These are phyloP conservation scores for Montipora foliosa DNA, from an alignment of 64 coral and sea anemone species.

Conservation along the genomic window DNA sequence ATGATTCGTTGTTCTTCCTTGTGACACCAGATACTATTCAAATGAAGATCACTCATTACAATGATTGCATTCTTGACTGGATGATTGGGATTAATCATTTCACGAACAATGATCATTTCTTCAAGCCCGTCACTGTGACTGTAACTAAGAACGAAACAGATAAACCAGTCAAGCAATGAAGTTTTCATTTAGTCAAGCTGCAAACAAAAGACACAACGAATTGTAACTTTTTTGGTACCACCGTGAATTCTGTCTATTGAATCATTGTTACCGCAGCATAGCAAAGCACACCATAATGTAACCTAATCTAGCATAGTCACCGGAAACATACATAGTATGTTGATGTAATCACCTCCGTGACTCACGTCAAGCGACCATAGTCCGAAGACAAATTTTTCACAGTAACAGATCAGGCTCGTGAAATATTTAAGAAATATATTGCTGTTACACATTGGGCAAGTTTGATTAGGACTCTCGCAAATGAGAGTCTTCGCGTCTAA, in stretches of 20 bases:
- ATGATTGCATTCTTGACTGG: slow-evolving; percentile 14
- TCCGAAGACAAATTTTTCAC: neutral
- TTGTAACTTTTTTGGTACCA: too few relatives aligned
- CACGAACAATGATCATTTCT: slow-evolving; percentile 2
- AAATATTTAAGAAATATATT: neutral
- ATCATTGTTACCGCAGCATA: neutral
- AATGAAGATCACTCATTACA: slow-evolving; percentile 1
- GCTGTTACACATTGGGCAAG: neutral
- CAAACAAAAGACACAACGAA: neutral
- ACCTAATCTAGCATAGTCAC: neutral
- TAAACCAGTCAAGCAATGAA: neutral
- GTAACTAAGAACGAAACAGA: neutral
- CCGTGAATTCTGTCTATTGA: neutral
- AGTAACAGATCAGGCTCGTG: neutral
- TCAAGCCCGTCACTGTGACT: neutral
- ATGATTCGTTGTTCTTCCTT: neutral
- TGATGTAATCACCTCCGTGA: neutral
- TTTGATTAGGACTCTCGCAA: neutral
- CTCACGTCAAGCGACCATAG: neutral
- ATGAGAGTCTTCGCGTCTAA: too few relatives aligned
- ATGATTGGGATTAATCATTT: slow-evolving; percentile 14
- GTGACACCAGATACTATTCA: slow-evolving; percentile 10
- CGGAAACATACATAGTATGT: neutral
- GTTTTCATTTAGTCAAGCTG: neutral
- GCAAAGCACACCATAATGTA: neutral